These are phyloP conservation scores for Piscicola geometra DNA, from an alignment of 2,888 invertebrate genomes.

Conservation along the genomic window DNA sequence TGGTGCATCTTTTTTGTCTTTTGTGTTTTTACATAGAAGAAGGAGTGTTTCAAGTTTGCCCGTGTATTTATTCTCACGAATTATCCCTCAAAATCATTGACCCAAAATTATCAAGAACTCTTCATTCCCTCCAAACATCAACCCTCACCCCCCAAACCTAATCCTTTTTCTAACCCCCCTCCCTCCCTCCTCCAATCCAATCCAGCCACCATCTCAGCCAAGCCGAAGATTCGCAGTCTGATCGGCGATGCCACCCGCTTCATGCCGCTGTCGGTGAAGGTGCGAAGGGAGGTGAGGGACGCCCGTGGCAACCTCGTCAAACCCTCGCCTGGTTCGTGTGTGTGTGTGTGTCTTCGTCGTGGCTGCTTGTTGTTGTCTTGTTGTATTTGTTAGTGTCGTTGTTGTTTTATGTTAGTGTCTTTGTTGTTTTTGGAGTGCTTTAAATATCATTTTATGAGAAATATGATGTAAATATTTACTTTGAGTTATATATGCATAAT, in stretches of 20 bases:
- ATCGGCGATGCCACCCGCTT: constrained; percentile 81
- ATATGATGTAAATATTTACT: too few species aligned
- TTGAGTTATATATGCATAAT: too few species aligned
- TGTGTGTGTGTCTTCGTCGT: neutral
- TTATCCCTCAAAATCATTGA: too few species aligned
- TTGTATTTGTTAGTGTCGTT: neutral
- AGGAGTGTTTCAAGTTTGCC: too few species aligned
- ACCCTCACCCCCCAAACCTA: neutral
- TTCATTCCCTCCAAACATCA: neutral
- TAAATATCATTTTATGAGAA: too few species aligned
- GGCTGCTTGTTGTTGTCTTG: neutral
- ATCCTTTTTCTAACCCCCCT: too few species aligned
- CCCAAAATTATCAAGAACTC: too few species aligned
- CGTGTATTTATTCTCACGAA: too few species aligned
- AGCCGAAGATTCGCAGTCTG: constrained; percentile 76
- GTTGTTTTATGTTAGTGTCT: too few species aligned
- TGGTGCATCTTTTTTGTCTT: too few species aligned
- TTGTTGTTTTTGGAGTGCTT: too few species aligned
- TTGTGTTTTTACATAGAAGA: too few species aligned
- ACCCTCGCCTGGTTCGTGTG: constrained; percentile 17
- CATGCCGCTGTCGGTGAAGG: constrained; percentile 83
- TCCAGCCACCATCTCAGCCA: constrained; percentile 79
- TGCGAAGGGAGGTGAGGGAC: constrained; percentile 71
- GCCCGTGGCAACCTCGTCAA: constrained; percentile 47
- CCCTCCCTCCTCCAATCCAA: neutral